These are phyloP conservation scores for Macrobrachium nipponense DNA, from an alignment of 1,140 invertebrate genomes.

Conservation along the genomic window DNA sequence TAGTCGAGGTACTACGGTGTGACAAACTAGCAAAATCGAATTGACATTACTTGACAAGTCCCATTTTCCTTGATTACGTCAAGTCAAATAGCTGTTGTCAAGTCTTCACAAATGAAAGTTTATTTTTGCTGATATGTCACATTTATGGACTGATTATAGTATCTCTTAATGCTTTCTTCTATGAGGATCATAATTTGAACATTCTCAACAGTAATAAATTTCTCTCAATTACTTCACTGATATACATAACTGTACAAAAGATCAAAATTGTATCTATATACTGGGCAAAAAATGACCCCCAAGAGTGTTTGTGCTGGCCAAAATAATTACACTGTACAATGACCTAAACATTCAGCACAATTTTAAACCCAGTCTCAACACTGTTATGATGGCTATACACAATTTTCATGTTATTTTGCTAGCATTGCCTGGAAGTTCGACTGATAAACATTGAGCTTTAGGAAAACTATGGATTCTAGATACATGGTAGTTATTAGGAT, in stretches of 20 bases:
- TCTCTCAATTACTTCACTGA: slow-evolving; percentile 37
- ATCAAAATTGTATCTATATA: slow-evolving; percentile 37
- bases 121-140: slow-evolving; percentile 42
- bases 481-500: slow-evolving; percentile 53
- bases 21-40: slow-evolving; percentile 28
- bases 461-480: slow-evolving; percentile 59
- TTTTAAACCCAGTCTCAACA: slow-evolving; percentile 49
- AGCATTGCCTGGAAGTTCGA: slow-evolving; percentile 40
- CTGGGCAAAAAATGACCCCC: slow-evolving; percentile 57
- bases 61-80: too few species aligned
- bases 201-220: slow-evolving; percentile 15
- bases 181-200: slow-evolving; percentile 45
- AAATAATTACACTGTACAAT: slow-evolving; percentile 57
- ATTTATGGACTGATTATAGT: slow-evolving; percentile 31
- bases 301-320: slow-evolving; percentile 59
- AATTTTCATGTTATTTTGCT: slow-evolving; percentile 44
- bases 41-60: background rate
- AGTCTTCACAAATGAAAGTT: slow-evolving; percentile 4
- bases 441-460: slow-evolving; percentile 61
- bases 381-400: slow-evolving; percentile 50
- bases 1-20: slow-evolving; percentile 36
- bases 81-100: too few species aligned
- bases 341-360: slow-evolving; percentile 60
- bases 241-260: slow-evolving; percentile 41
- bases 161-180: slow-evolving; percentile 43